Percentiles rank a stretch among this genome's conserved stretches.
phyloP scores from a whole-genome alignment of 2,113 vertebrate species.

The Callipepla californica region DNA sequence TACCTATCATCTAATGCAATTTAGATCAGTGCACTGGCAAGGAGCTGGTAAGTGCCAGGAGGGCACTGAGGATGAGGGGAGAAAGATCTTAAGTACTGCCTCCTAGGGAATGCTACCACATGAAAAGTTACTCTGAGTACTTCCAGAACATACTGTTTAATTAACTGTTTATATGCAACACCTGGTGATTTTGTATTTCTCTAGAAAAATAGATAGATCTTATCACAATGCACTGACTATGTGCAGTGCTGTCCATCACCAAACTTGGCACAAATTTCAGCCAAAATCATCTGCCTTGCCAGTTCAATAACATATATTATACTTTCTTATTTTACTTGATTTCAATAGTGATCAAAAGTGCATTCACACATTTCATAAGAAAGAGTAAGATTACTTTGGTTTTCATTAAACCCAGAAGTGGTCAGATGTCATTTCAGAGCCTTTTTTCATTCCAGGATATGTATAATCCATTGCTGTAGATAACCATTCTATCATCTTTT shows the following conservation, averaged over 20 bases:
- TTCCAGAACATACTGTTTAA: neutral
- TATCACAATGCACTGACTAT: neutral
- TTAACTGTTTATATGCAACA: rapidly evolving
- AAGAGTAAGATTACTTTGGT: neutral
- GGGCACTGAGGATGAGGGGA: rapidly evolving
- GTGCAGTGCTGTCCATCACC: neutral
- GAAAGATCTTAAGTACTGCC: neutral
- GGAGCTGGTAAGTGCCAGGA: neutral
- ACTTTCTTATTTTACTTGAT: neutral
- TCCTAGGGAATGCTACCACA: neutral
- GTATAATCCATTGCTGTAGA: neutral
- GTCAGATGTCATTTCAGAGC: neutral
- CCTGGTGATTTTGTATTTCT: neutral
- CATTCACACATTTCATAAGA: neutral
- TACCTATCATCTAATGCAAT: too few relatives aligned
- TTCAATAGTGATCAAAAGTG: neutral
- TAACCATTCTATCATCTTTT: neutral
- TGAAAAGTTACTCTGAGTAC: neutral
- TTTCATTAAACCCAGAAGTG: slow-evolving; percentile 27
- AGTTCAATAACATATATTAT: neutral
- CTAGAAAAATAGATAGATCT: neutral
- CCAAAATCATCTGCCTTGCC: neutral
- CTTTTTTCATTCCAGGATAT: neutral
- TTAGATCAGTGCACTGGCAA: too few relatives aligned
- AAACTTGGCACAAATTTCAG: neutral